Percentiles rank a stretch among this genome's conserved stretches.
These are phyloP conservation scores for Microcebus tavaratra DNA, from an alignment of 2,113 vertebrate genomes.

Conservation along the genomic window DNA sequence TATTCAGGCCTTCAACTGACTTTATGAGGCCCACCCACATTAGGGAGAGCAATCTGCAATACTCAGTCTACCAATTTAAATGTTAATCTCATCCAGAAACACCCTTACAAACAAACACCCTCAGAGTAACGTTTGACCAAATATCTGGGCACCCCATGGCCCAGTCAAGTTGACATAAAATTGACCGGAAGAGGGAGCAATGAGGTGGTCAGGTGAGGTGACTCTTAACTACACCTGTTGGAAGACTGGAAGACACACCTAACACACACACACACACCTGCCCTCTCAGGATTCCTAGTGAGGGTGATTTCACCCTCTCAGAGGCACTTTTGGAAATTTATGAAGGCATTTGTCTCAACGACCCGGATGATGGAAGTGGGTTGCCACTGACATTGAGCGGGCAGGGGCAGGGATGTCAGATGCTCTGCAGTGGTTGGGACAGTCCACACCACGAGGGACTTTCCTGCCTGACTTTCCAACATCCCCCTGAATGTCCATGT, in stretches of 20 bases:
- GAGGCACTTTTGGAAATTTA: background rate
- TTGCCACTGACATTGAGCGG: background rate
- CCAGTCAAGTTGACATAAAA: background rate
- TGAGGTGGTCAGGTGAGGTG: background rate
- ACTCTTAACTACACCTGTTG: background rate
- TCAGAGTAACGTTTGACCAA: background rate
- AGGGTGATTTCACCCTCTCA: background rate
- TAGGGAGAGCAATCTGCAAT: background rate
- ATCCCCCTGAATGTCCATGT: background rate
- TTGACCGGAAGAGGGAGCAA: background rate
- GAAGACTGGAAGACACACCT: background rate
- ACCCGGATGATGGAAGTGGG: background rate
- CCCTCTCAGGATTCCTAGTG: background rate
- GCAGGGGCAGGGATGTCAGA: background rate
- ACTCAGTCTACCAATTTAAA: background rate
- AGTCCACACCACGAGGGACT: background rate
- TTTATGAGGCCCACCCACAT: background rate
- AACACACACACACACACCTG: background rate
- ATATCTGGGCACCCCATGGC: background rate
- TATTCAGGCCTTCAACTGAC: background rate
- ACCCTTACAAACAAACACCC: background rate
- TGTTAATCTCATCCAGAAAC: background rate
- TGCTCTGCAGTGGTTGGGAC: background rate
- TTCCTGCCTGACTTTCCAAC: background rate
- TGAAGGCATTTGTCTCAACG: background rate